Evolutionary conservation across 2,888 invertebrate species (phyloP).

Genomic region (Diaphora mendica): DNA sequence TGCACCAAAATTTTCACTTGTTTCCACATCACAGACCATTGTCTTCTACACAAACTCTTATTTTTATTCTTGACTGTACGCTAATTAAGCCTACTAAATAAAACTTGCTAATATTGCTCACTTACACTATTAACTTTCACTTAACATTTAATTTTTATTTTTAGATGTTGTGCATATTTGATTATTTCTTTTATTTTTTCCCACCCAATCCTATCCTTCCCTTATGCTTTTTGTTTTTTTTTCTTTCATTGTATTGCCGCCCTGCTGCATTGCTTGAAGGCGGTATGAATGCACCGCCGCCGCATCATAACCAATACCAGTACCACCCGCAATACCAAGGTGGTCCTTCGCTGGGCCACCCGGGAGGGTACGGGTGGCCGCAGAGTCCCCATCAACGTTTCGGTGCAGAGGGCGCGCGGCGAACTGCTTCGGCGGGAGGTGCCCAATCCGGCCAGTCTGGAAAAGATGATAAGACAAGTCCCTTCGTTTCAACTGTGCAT

Average conservation of each 20-base stretch:
- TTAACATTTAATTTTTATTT: slow-evolving; percentile 60
- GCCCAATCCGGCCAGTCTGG: slow-evolving; percentile 59
- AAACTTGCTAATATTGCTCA: slow-evolving; percentile 68
- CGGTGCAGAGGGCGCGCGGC: slow-evolving; percentile 83
- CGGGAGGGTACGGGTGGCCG: slow-evolving; percentile 64
- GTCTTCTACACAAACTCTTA: slow-evolving; percentile 54
- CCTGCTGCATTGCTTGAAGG: slow-evolving; percentile 85
- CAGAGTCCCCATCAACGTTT: slow-evolving; percentile 78
- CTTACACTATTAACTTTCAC: slow-evolving; percentile 67
- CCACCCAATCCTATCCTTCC: slow-evolving; percentile 74
- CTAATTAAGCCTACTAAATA: slow-evolving; percentile 76
- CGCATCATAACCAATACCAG: slow-evolving; percentile 85
- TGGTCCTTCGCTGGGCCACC: slow-evolving; percentile 72
- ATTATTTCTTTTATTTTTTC: slow-evolving; percentile 74
- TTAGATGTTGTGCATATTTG: slow-evolving; percentile 62
- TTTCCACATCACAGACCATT: slow-evolving; percentile 77
- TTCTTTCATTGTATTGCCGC: slow-evolving; percentile 86
- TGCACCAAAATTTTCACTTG: slow-evolving; percentile 70
- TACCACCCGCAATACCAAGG: slow-evolving; percentile 84
- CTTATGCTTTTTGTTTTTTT: slow-evolving; percentile 85
- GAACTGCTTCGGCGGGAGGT: slow-evolving; percentile 61
- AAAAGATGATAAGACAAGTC: slow-evolving; percentile 91
- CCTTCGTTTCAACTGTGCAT: slow-evolving; percentile 95
- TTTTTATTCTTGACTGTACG: slow-evolving; percentile 51
- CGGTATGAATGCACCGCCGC: slow-evolving; percentile 86